A percentile compares a stretch with the other conserved stretches of the same genome.
Evolutionary conservation across 2,888 invertebrate species (phyloP).

Genomic region (Holacanthella duospinosa): DNA sequence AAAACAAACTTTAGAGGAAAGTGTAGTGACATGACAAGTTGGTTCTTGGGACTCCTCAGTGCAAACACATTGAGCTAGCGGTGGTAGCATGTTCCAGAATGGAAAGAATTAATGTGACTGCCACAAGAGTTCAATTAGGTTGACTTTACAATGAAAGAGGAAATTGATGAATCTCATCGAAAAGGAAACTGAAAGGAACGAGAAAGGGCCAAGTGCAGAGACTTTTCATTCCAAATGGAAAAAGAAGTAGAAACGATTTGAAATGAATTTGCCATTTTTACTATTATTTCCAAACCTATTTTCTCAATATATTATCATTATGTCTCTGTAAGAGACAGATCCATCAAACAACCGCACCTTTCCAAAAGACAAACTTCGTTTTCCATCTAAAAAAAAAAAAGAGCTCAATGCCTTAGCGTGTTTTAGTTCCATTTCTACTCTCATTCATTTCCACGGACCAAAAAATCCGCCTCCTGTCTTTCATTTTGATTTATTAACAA

Average conservation of each 20-base stretch:
- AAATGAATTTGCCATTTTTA: slow-evolving; percentile 2
- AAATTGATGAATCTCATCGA: slow-evolving; percentile 10
- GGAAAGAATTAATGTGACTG: slow-evolving; percentile 7
- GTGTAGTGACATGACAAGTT: neutral
- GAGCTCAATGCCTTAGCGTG: too few relatives aligned
- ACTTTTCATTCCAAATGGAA: too few relatives aligned
- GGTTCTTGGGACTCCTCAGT: too few relatives aligned
- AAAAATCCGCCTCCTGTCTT: slow-evolving; percentile 5
- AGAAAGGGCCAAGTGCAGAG: neutral
- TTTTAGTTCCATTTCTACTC: neutral
- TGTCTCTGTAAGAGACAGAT: neutral
- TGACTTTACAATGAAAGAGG: slow-evolving; percentile 12
- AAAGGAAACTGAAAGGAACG: neutral
- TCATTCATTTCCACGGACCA: neutral
- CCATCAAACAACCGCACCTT: slow-evolving; percentile 1
- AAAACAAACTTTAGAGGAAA: neutral
- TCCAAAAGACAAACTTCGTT: too few relatives aligned
- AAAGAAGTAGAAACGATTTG: neutral
- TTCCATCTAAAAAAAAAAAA: neutral
- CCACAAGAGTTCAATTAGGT: slow-evolving; percentile 11
- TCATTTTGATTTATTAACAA: neutral
- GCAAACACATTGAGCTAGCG: too few relatives aligned
- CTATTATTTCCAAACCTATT: neutral
- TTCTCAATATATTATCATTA: neutral
- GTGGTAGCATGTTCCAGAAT: too few relatives aligned